Base-by-base conservation (phyloP, 1,140 invertebrate genomes). In the Helicorthomorpha holstii region DNA sequence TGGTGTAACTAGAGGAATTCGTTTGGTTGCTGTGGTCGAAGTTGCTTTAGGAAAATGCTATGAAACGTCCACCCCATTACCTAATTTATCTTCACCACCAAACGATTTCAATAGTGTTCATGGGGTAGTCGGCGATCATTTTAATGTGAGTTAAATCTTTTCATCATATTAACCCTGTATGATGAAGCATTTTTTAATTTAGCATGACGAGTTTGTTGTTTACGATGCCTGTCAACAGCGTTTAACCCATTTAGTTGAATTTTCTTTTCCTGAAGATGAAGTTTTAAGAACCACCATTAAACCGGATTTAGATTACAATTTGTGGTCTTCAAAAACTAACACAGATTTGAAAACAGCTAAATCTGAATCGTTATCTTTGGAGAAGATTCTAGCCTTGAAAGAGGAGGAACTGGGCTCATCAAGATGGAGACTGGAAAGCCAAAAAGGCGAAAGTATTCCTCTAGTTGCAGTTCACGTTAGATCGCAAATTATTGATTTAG, bases 161-260 rank as follows among this genome's bases (percentile, higher is more conserved):
- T 46, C 25, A 41, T 41, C 38, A 19, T 25, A 22, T 10, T 46
- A 22, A 7, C 19, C 25, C 7, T 4, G 44, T 46, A 25, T 25
- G 12, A 7, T 10, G 4, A 46, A 46, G 25, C 19, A 25, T 46
- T 46, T 46, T 12, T 25, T 22, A 22, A 25, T 10, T 7, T 22
- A 60, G 65, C 58, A 65, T 57, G 63, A 69, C 59, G 64, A 69
- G 52, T 69, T 59, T 62, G 66, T 62, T 16, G 56, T 69, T 25
- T 69, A 67, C 56, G 50, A 60, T 22, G 53, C 58, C 3, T 54
- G 56, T 22, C 67, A 69, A 53, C 66, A 66, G 52, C 48, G 58
- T 43, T 45, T 67, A 19, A 56, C 56, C 26, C 69, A 69, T 54
- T 48, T 69, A 22, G 60, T 69, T 23, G 67, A 69, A 57, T 64